Evolutionary conservation across 2,888 invertebrate genomes (phyloP).

Genomic region (Halocaridina rubra): DNA sequence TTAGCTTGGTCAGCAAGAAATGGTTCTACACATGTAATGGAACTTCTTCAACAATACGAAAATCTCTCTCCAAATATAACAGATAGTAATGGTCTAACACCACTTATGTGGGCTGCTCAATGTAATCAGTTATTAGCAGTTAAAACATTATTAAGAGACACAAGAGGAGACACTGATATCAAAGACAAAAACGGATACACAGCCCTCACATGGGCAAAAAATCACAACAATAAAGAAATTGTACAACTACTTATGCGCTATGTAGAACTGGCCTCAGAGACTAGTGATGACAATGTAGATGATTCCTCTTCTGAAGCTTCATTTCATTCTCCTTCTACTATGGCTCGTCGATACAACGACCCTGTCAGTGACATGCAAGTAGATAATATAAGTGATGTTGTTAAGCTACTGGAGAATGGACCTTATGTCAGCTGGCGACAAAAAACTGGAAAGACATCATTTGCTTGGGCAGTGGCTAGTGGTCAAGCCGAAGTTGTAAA

Average conservation of each 20-base stretch:
- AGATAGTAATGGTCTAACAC: conserved; percentile 46
- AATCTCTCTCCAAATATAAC: conserved; percentile 40
- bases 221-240: conserved; percentile 44
- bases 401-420: conserved; percentile 57
- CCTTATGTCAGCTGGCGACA: conserved; percentile 61
- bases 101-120: conserved; percentile 61
- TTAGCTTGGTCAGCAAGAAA: conserved; percentile 51
- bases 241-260: conserved; percentile 49
- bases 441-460: conserved; percentile 62
- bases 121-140: conserved; percentile 52
- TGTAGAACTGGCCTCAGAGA: conserved; percentile 24
- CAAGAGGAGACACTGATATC: conserved; percentile 32
- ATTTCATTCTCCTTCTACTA: conserved; percentile 24
- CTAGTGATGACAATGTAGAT: conserved; percentile 29
- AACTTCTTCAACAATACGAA: conserved; percentile 59
- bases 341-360: conserved; percentile 29
- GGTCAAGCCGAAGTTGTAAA: conserved; percentile 61
- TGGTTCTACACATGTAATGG: conserved; percentile 54
- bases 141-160: conserved; percentile 54
- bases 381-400: conserved; percentile 57
- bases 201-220: conserved; percentile 49
- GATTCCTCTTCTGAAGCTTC: conserved; percentile 36
- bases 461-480: conserved; percentile 60
- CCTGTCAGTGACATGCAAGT: conserved; percentile 55
- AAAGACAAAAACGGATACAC: conserved; percentile 49